These are phyloP conservation scores for Trachelus troglodyta DNA, from an alignment of 2,888 invertebrate genomes.

Conservation along the genomic window DNA sequence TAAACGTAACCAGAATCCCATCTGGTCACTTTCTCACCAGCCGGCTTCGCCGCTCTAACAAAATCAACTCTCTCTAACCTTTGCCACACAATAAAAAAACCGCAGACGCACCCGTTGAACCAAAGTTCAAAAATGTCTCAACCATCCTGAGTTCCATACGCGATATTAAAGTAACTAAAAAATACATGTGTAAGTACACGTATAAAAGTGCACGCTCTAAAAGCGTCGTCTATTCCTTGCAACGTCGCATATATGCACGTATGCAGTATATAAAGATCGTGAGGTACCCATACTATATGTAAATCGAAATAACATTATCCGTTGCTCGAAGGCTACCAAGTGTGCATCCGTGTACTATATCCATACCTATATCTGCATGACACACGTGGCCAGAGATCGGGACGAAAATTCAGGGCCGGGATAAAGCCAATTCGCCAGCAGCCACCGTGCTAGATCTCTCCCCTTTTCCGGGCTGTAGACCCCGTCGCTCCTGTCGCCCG, in stretches of 20 bases:
- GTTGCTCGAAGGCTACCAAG: constrained; percentile 33
- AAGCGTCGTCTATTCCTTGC: background rate
- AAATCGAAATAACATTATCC: constrained; percentile 58
- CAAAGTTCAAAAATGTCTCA: background rate
- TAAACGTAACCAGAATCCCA: constrained; percentile 63
- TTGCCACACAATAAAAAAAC: background rate
- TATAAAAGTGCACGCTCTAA: background rate
- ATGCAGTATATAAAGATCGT: background rate
- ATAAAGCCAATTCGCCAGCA: constrained; percentile 44
- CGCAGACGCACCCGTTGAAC: background rate
- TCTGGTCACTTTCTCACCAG: constrained; percentile 47
- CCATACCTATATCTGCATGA: background rate
- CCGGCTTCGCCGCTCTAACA: background rate
- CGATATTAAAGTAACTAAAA: background rate
- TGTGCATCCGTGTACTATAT: background rate
- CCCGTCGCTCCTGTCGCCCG: constrained; percentile 48
- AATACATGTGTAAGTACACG: background rate
- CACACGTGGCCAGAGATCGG: constrained; percentile 2
- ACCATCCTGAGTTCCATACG: background rate
- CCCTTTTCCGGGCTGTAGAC: background rate
- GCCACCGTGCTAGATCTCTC: background rate
- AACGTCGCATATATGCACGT: background rate
- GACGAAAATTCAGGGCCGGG: constrained; percentile 52
- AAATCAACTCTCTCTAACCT: background rate
- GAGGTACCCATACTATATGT: constrained; percentile 38